Evolutionary conservation across 2,797 vertebrate genomes (phyloP), one percentile per base, ranked within the genome.

Genomic region (Huso huso): DNA sequence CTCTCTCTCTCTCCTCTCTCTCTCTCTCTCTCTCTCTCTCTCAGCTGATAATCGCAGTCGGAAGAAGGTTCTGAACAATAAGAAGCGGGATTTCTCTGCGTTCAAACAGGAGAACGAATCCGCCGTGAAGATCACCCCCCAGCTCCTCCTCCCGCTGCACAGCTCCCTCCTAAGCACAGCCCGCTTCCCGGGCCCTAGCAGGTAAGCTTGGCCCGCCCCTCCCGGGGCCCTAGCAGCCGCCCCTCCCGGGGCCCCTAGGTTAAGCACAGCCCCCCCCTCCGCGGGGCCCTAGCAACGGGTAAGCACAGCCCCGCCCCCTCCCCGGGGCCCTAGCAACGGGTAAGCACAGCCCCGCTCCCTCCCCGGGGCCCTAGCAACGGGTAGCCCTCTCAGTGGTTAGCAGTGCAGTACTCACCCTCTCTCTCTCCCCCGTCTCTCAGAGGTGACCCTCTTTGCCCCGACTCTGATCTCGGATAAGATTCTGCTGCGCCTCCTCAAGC

Each of bases 61-160:
- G 82, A 95, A 94, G 77, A 90, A 89, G 12, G 94, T 97, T 65
- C 82, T 81, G 0, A 90, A 88, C 70, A 86, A 89, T 60, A 95
- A 93, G 76, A 93, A 95, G 74, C 78, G 92, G 0, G 96, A 99
- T 75, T 99, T 97, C 79, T 99, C 96, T 0, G 96, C 93, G 76
- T 99, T 99, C 81, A 99, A 98, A 75, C 71, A 93, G 0, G 90
- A 95, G 76, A 90, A 83, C 0, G 95, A 97, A 70, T 90, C 91
- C 0, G 96, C 94, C 78, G 93, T 96, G 71, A 99, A 98, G 88
- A 88, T 97, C 57, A 98, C 96, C 2, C 93, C 96, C 2, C 96
- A 98, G 85, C 88, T 99, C 48, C 89, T 99, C 15, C 81, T 99
- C n/a, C n/a, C 70, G 96, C 95, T 0, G 95, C 95, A 4, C 96